Evolutionary conservation across 2,797 vertebrate species (phyloP).

Genomic region (Perodicticus potto): DNA sequence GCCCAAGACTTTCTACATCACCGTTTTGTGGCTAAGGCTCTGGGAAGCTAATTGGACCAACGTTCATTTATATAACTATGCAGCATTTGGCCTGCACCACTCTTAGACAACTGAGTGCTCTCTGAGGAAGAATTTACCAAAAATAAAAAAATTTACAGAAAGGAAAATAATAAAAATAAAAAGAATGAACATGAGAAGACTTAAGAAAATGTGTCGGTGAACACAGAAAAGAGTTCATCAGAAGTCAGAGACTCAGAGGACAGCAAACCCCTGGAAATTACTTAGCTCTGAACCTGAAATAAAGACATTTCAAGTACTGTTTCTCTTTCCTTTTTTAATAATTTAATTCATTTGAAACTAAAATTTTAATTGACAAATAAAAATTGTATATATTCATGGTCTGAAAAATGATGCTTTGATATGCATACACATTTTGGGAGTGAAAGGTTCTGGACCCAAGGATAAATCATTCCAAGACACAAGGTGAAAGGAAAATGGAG

Average conservation of each 20-base stretch:
- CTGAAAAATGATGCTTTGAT: background rate
- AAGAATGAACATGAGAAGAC: background rate
- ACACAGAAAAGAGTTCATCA: background rate
- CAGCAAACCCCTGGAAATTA: background rate
- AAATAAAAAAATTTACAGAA: background rate
- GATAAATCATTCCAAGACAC: no score
- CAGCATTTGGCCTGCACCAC: background rate
- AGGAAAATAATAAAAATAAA: background rate
- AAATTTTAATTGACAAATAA: background rate
- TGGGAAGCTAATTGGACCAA: background rate
- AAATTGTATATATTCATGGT: background rate
- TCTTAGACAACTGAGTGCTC: no score
- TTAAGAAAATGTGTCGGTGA: background rate
- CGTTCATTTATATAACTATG: fast-evolving
- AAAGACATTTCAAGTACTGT: background rate
- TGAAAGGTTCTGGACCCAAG: no score
- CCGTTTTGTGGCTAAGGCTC: no score
- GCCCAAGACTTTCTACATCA: fast-evolving
- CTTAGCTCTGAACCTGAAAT: background rate
- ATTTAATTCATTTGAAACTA: background rate
- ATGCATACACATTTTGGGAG: background rate
- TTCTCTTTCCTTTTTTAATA: background rate
- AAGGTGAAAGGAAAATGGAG: no score
- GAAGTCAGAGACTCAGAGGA: background rate
- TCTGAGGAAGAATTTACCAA: background rate